These are phyloP conservation scores for Machimus rusticus DNA, from an alignment of 2,888 invertebrate genomes.

Conservation along the genomic window DNA sequence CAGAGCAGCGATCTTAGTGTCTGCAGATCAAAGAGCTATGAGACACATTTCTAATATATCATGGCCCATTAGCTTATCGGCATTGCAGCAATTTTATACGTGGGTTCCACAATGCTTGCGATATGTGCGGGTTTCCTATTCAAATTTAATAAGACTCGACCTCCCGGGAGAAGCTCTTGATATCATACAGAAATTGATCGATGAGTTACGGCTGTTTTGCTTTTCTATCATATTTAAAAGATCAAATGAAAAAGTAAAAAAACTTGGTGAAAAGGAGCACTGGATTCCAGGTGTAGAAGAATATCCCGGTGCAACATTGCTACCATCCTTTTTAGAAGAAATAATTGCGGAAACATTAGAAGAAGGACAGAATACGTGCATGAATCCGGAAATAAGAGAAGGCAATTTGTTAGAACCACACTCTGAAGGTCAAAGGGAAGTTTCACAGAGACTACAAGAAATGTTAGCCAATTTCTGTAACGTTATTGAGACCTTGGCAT, in stretches of 20 bases:
- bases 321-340: conserved; percentile 78
- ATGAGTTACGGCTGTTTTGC: conserved; percentile 87
- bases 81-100: conserved; percentile 67
- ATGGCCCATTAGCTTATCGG: conserved; percentile 64
- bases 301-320: conserved; percentile 81
- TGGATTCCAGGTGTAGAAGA: conserved; percentile 89
- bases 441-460: conserved; percentile 66
- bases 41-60: conserved; percentile 52
- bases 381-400: conserved; percentile 72
- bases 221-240: conserved; percentile 86
- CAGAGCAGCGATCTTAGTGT: conserved; percentile 75
- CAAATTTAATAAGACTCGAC: conserved; percentile 82
- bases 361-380: conserved; percentile 73
- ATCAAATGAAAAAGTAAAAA: conserved; percentile 79
- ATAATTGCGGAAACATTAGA: conserved; percentile 77
- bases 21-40: conserved; percentile 67
- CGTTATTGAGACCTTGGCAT: conserved; percentile 77
- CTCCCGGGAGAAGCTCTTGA: conserved; percentile 87
- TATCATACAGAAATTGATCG: conserved; percentile 82
- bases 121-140: conserved; percentile 81
- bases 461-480: conserved; percentile 70
- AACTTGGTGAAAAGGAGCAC: conserved; percentile 76
- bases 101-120: conserved; percentile 85
- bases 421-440: conserved; percentile 61
- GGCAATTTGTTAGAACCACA: conserved; percentile 62